Conservation (phyloP, 2,113 vertebrate genomes). For the Mustelus asterias region DNA sequence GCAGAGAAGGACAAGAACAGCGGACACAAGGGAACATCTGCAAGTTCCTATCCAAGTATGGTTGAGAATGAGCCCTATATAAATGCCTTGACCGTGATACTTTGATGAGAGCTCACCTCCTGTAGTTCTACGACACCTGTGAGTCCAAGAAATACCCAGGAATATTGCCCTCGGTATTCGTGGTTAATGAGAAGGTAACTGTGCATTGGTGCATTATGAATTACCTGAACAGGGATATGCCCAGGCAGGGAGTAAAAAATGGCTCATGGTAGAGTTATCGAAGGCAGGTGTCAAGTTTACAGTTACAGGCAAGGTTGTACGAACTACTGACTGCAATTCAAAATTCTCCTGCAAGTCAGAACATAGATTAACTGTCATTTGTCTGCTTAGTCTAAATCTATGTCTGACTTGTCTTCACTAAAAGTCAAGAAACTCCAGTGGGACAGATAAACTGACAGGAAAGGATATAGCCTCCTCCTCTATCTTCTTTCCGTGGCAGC, state of each 20-base stretch:
- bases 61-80: not conserved
- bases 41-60: not conserved
- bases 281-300: not conserved
- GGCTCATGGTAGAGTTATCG: not conserved
- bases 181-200: not conserved
- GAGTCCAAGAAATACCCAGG: not conserved
- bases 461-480: constrained; percentile 34
- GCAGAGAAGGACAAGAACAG: no score
- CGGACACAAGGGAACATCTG: no score
- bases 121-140: not conserved
- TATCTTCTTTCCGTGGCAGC: constrained; percentile 22
- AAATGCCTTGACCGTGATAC: no score
- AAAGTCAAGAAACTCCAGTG: constrained; percentile 36
- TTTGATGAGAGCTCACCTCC: not conserved
- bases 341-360: constrained; percentile 27
- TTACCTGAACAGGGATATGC: not conserved
- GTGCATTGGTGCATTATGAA: not conserved
- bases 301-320: constrained; percentile 25
- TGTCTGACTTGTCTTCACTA: constrained; percentile 30
- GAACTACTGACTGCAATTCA: not conserved
- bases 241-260: not conserved
- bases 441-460: constrained; percentile 32
- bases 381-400: constrained; percentile 34
- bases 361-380: constrained; percentile 38
- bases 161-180: not conserved